A percentile compares a stretch with the other conserved stretches of the same genome.
phyloP scores from a whole-genome alignment of 2,888 invertebrate species.

The Lasioglossum lativentre region DNA sequence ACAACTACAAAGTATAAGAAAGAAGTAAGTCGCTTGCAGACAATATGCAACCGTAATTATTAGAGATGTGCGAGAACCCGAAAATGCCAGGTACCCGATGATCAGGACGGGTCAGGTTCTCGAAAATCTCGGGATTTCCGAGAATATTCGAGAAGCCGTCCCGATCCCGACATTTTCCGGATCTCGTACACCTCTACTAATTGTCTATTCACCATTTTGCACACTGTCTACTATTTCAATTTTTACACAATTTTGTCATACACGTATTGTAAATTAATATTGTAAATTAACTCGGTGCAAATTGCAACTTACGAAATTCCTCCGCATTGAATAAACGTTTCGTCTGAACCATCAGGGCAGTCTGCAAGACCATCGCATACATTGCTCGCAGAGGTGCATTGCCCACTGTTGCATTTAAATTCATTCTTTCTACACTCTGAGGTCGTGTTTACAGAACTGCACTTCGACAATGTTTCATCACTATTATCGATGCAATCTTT shows the following conservation, averaged over 20 bases:
- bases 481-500: constrained; percentile 85
- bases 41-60: background rate
- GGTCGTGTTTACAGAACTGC: constrained; percentile 54
- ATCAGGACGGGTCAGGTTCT: background rate
- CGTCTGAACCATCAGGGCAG: constrained; percentile 80
- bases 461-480: constrained; percentile 83
- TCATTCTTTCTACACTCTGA: constrained; percentile 64
- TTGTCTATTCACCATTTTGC: background rate
- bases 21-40: background rate
- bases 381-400: constrained; percentile 71
- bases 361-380: constrained; percentile 80
- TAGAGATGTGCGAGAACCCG: background rate
- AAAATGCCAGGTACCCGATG: background rate
- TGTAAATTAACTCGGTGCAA: background rate
- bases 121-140: no score
- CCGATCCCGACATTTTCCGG: no score
- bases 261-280: background rate
- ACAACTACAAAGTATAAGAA: constrained; percentile 76
- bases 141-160: no score
- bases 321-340: constrained; percentile 72
- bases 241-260: no score
- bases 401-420: constrained; percentile 76
- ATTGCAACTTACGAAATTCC: constrained; percentile 71
- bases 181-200: background rate
- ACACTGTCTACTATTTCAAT: no score